phyloP scores from a whole-genome alignment of 1,140 invertebrate species.

The Drosophila fuyamai region DNA sequence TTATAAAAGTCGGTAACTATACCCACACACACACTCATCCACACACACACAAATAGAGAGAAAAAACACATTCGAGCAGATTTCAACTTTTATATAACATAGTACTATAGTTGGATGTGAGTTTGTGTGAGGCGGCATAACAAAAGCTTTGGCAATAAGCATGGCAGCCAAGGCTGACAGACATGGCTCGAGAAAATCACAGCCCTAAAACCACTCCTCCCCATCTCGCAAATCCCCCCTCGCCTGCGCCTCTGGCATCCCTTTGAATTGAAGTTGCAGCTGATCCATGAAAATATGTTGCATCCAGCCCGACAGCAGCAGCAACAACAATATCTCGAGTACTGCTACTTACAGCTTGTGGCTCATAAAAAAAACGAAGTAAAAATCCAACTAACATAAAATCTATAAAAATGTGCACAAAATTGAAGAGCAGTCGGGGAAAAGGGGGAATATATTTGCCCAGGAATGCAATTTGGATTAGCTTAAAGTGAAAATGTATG shows the following conservation, averaged over 20 bases:
- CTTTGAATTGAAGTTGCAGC: conserved; percentile 77
- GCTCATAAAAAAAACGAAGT: conserved; percentile 42
- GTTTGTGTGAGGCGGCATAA: conserved; percentile 58
- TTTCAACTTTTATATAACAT: conserved; percentile 51
- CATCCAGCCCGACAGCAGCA: conserved; percentile 50
- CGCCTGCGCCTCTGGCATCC: conserved; percentile 27
- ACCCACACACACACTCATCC: conserved; percentile 32
- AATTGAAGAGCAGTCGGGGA: conserved; percentile 39
- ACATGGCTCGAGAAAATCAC: conserved; percentile 62
- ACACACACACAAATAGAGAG: conserved; percentile 5
- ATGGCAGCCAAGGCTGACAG: conserved; percentile 49
- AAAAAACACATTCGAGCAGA: conserved; percentile 36
- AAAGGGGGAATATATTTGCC: conserved; percentile 27
- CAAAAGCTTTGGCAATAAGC: conserved; percentile 75
- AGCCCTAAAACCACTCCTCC: conserved; percentile 21
- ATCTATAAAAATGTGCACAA: conserved; percentile 51
- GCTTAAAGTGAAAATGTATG: conserved; percentile 17
- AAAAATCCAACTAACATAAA: conserved; percentile 53
- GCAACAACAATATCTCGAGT: conserved; percentile 59
- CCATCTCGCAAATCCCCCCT: neutral
- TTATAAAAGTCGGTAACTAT: conserved; percentile 77
- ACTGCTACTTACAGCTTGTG: conserved; percentile 65
- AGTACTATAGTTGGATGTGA: conserved; percentile 39
- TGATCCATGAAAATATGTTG: conserved; percentile 83
- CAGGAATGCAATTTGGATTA: conserved; percentile 50